These are phyloP conservation scores for Mimachlamys varia DNA, from an alignment of 2,888 invertebrate genomes.

Conservation along the genomic window DNA sequence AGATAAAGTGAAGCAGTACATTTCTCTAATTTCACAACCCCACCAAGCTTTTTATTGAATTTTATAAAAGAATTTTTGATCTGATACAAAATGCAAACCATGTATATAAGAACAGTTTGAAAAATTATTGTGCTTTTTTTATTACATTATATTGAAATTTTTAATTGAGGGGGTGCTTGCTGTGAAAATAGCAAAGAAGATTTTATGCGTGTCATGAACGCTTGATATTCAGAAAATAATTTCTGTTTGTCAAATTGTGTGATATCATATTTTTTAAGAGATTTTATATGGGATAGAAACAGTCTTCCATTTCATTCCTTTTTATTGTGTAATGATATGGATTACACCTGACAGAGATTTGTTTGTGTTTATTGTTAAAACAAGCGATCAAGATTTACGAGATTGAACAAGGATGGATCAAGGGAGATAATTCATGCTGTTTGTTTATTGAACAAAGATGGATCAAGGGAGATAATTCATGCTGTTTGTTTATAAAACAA, in stretches of 20 bases:
- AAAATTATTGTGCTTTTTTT: neutral
- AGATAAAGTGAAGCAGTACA: neutral
- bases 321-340: neutral
- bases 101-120: neutral
- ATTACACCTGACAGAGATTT: neutral
- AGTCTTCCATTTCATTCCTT: neutral
- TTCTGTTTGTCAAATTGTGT: neutral
- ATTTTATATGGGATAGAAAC: neutral
- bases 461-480: neutral
- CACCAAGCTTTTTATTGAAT: neutral
- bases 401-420: neutral
- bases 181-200: neutral
- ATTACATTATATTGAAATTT: neutral
- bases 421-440: neutral
- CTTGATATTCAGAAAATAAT: neutral
- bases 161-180: neutral
- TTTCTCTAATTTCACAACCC: neutral
- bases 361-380: neutral
- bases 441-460: neutral
- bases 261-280: slow-evolving; percentile 7
- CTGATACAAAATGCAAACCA: neutral
- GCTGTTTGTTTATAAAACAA: neutral
- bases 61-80: neutral
- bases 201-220: neutral
- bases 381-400: neutral